Conservation (phyloP, 2,888 invertebrate species). For the Netelia fuscicornis region DNA sequence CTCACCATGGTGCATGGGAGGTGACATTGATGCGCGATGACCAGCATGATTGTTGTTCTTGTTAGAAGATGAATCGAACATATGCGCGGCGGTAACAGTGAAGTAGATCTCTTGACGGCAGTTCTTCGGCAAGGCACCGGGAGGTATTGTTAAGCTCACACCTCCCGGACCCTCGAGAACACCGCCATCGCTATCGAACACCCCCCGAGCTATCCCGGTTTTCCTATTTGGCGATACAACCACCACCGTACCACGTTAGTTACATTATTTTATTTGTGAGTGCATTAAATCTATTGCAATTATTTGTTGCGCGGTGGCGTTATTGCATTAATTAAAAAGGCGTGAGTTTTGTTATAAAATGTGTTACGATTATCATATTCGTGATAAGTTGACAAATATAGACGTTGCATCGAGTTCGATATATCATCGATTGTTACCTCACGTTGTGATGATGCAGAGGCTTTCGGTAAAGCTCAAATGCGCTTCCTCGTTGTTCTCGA, state of each 20-base stretch:
- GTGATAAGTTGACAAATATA: too few relatives aligned
- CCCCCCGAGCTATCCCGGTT: slow-evolving; percentile 84
- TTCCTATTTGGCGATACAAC: slow-evolving; percentile 77
- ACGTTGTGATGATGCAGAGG: slow-evolving; percentile 94
- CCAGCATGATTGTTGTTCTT: slow-evolving; percentile 82
- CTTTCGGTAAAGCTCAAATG: slow-evolving; percentile 97
- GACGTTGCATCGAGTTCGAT: too few relatives aligned
- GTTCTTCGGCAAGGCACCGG: slow-evolving; percentile 93
- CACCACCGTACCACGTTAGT: slow-evolving; percentile 74
- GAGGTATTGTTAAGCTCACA: slow-evolving; percentile 95
- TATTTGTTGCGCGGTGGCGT: background rate
- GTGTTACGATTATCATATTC: too few relatives aligned
- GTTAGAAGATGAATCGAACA: slow-evolving; percentile 88
- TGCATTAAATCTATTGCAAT: background rate
- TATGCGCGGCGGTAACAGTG: slow-evolving; percentile 93
- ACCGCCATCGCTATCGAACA: slow-evolving; percentile 93
- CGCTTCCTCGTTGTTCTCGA: slow-evolving; percentile 95
- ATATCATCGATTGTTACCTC: slow-evolving; percentile 86
- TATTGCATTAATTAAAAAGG: background rate
- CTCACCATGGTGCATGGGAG: slow-evolving; percentile 82
- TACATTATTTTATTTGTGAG: slow-evolving; percentile 27
- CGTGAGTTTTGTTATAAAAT: background rate
- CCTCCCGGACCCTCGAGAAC: slow-evolving; percentile 95
- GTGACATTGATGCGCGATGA: slow-evolving; percentile 80
- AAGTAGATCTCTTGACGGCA: slow-evolving; percentile 97